Evolutionary conservation across 2,888 invertebrate species (phyloP), one percentile per base, ranked within the genome.

Genomic region (Chaetoderma sp.): DNA sequence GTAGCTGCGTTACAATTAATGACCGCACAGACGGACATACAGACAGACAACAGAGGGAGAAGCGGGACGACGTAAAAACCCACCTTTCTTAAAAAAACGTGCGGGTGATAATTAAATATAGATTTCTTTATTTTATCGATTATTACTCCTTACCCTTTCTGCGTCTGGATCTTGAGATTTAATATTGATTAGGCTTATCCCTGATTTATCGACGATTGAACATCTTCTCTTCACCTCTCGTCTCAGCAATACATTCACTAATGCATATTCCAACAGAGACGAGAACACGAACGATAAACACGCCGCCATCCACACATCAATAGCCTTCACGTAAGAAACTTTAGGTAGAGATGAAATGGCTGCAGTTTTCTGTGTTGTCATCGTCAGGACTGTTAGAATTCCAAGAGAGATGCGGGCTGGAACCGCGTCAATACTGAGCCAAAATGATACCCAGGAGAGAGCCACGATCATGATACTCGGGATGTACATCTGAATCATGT

Each of bases 401-500:
- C 76, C 78, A 8, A 78, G 63, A 0, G 78, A 76, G 13, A 78
- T 73, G 16, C 79, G 67, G 13, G 78, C 79, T 1, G 79, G 78
- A 16, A 78, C 76, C 18, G 79, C 76, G 61, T 79, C 78, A 4
- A 77, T 74, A 50, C 76, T 77, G 23, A 78, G 63, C 78, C 78
- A 79, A 64, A 80, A 80, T 0, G 77, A 78, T 0, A 81, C 73
- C 81, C 81, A 81, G 16, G 80, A 79, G 16, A 81, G 71, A 16
- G 75, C 65, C 0, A 81, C 81, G 49, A 80, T 77, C 5, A 81
- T 71, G 21, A 76, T 65, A 55, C 77, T 79, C 1, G 81, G 81
- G 23, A 81, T 72, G 69, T 78, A 81, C 45, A 76, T 72, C 72
- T 81, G 81, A 23, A 79, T 78, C 78, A 80, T 76, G 67, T 81